phyloP scores from a whole-genome alignment of 1,140 invertebrate genomes.

The Zaprionus kolodkinae region DNA sequence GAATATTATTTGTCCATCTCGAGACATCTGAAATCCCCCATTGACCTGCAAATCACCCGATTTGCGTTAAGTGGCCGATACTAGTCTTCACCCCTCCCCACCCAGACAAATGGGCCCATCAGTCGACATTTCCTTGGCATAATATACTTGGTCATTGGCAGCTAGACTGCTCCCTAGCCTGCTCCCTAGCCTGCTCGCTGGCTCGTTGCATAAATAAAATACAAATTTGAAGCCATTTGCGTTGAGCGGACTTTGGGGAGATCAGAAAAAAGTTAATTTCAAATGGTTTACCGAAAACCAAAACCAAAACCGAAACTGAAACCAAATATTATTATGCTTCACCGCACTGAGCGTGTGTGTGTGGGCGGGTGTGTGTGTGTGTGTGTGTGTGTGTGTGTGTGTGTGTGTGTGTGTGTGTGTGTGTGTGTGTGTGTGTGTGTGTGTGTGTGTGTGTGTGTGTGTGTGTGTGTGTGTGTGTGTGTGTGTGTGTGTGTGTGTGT shows the following conservation, averaged over 20 bases:
- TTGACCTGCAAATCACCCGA: conserved; percentile 67
- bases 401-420: conserved; percentile 13
- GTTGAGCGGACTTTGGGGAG: conserved; percentile 25
- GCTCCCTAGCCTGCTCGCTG: background rate
- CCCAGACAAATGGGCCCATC: conserved; percentile 46
- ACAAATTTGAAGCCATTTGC: conserved; percentile 65
- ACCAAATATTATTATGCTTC: conserved; percentile 71
- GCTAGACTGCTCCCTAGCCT: conserved; percentile 38
- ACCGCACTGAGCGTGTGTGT: conserved; percentile 37
- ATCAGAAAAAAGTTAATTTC: conserved; percentile 51
- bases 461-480: conserved; percentile 15
- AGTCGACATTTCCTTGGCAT: conserved; percentile 25
- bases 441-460: conserved; percentile 12
- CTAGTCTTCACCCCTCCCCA: conserved; percentile 39
- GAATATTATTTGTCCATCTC: conserved; percentile 42
- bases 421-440: conserved; percentile 15
- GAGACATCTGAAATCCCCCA: conserved; percentile 38
- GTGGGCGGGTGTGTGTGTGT: conserved; percentile 14
- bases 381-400: conserved; percentile 9
- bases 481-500: conserved; percentile 16
- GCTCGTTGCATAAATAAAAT: conserved; percentile 58
- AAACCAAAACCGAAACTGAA: conserved; percentile 47
- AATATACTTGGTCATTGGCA: conserved; percentile 50
- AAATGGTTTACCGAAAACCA: conserved; percentile 51
- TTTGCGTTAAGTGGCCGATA: conserved; percentile 63